Conservation (phyloP, 2,888 invertebrate species). For the Folsomia candida region DNA sequence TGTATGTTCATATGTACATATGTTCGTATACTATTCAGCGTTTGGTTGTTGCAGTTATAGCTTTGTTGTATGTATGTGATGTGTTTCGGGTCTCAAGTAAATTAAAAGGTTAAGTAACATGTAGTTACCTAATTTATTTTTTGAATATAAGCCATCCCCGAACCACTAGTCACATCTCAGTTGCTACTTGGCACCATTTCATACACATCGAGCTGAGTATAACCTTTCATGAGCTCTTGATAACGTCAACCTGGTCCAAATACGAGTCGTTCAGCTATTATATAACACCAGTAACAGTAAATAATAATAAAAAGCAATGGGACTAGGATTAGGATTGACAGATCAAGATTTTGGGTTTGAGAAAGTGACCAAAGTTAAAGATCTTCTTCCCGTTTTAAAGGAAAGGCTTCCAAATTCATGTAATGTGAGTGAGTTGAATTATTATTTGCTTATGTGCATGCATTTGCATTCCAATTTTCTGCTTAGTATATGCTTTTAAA, state of each 20-base stretch:
- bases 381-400: not conserved
- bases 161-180: not conserved
- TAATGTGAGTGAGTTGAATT: constrained; percentile 8
- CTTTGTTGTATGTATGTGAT: not conserved
- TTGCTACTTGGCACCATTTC: constrained; percentile 5
- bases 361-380: not conserved
- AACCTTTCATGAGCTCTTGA: not conserved
- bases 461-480: no score
- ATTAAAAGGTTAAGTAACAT: constrained; percentile 5
- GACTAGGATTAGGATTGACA: not conserved
- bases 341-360: not conserved
- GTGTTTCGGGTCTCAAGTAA: not conserved
- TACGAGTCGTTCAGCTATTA: not conserved
- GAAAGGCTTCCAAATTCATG: constrained; percentile 10
- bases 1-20: not conserved
- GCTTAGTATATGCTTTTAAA: no score
- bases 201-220: not conserved
- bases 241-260: not conserved
- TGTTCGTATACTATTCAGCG: not conserved
- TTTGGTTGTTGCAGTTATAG: not conserved
- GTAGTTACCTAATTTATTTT: constrained; percentile 3
- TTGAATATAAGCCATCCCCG: constrained; percentile 4
- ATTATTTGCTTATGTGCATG: constrained; percentile 3
- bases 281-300: not conserved
- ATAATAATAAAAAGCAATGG: not conserved